These are phyloP conservation scores for Porites divaricata DNA, from an alignment of 92 coral and sea anemone genomes.

Conservation along the genomic window DNA sequence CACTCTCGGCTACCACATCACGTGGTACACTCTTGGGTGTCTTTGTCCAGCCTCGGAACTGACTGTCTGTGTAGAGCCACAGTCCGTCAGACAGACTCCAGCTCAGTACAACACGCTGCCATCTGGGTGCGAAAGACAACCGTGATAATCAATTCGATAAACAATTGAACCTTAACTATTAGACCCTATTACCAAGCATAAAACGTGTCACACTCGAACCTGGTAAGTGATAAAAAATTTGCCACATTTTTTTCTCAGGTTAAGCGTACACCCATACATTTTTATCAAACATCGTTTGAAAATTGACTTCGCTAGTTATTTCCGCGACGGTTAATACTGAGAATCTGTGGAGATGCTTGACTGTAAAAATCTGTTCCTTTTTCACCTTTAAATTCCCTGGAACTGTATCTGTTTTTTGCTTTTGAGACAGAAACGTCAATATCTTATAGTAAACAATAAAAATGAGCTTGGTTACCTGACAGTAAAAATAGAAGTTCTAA, in stretches of 20 bases:
- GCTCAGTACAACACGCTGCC: conserved; percentile 96
- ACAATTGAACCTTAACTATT: too few species aligned
- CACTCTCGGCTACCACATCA: conserved; percentile 73
- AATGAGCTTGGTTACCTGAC: conserved; percentile 67
- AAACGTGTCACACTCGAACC: too few species aligned
- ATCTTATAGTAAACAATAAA: not conserved
- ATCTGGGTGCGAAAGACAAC: conserved; percentile 54
- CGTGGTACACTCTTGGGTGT: conserved; percentile 94
- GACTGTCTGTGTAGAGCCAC: conserved; percentile 93
- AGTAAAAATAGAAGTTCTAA: conserved; percentile 93
- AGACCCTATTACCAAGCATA: too few species aligned
- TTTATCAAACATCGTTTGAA: too few species aligned
- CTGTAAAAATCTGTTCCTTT: too few species aligned
- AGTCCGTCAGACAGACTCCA: conserved; percentile 97
- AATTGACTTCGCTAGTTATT: too few species aligned
- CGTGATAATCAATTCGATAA: not conserved
- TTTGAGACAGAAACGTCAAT: too few species aligned
- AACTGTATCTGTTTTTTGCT: not conserved
- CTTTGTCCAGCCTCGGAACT: conserved; percentile 94
- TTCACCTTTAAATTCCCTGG: not conserved
- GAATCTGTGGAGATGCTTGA: too few species aligned
- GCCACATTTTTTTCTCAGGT: too few species aligned
- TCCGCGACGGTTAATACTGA: too few species aligned
- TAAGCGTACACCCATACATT: too few species aligned
- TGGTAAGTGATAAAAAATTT: too few species aligned